phyloP scores from a whole-genome alignment of 2,888 invertebrate species.

The Amblyteles armatorius region DNA sequence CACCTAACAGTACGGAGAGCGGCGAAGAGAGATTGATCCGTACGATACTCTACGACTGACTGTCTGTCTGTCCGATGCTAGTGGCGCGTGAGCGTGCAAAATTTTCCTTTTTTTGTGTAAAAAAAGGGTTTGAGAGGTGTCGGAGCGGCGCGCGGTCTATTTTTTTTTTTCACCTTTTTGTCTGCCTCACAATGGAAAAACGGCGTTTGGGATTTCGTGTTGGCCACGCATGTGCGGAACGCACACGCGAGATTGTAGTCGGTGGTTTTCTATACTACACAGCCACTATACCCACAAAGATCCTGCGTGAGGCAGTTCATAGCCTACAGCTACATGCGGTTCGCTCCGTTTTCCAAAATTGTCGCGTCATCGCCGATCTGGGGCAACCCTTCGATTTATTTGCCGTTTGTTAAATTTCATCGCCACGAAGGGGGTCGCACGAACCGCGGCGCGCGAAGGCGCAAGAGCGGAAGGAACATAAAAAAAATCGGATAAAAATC shows the following conservation, averaged over 20 bases:
- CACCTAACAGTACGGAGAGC: constrained; percentile 29
- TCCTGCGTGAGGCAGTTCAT: constrained; percentile 9
- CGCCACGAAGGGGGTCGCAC: constrained; percentile 36
- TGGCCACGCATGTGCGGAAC: constrained; percentile 46
- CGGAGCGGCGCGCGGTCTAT: constrained; percentile 40
- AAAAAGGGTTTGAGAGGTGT: constrained; percentile 59
- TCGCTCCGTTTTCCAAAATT: constrained; percentile 57
- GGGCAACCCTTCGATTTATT: constrained; percentile 54
- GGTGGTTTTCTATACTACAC: constrained; percentile 12
- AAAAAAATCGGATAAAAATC: constrained; percentile 13
- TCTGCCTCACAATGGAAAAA: constrained; percentile 17
- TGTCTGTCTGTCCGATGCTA: constrained; percentile 5
- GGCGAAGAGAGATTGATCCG: constrained; percentile 34
- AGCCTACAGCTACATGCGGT: constrained; percentile 6
- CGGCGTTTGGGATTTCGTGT: constrained; percentile 39
- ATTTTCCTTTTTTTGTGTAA: constrained; percentile 44
- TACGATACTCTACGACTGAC: constrained; percentile 26
- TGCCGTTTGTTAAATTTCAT: constrained; percentile 34
- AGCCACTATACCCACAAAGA: background rate
- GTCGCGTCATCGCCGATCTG: constrained; percentile 55
- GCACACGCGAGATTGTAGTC: constrained; percentile 49
- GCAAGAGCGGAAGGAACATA: background rate
- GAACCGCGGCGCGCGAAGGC: background rate
- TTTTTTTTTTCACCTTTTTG: constrained; percentile 38
- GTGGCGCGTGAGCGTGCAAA: constrained; percentile 60